phyloP scores from a whole-genome alignment of 2,888 invertebrate genomes.

The Piscicola geometra region DNA sequence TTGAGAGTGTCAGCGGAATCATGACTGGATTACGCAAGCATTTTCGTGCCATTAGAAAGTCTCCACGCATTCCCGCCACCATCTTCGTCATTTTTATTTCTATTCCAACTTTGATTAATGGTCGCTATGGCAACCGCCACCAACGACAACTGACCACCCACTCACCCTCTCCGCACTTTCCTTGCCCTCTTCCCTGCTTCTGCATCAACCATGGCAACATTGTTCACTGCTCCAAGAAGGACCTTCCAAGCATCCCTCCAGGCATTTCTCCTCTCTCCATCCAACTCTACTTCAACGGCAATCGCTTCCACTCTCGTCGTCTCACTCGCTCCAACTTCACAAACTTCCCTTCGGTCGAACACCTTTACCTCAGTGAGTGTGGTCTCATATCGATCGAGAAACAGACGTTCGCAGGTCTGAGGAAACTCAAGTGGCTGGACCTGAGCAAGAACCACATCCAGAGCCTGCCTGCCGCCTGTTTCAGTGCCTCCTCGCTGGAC shows the following conservation, averaged over 20 bases:
- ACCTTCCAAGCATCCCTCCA: constrained; percentile 49
- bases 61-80: too few species aligned
- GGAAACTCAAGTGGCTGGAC: constrained; percentile 51
- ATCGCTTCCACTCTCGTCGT: constrained; percentile 48
- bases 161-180: not conserved
- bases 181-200: constrained; percentile 52
- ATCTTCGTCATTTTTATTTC: too few species aligned
- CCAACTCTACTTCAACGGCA: constrained; percentile 52
- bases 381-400: constrained; percentile 50
- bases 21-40: too few species aligned
- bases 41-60: too few species aligned
- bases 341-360: constrained; percentile 48
- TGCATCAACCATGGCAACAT: constrained; percentile 51
- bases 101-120: too few species aligned
- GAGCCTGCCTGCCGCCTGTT: constrained; percentile 45
- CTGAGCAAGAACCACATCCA: constrained; percentile 52
- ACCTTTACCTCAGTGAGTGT: constrained; percentile 52
- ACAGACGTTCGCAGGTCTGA: constrained; percentile 52
- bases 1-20: too few species aligned
- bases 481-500: constrained; percentile 50
- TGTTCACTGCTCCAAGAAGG: constrained; percentile 51
- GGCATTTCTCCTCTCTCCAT: constrained; percentile 50
- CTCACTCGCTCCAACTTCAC: constrained; percentile 51
- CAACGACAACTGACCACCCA: not conserved
- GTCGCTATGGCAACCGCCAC: too few species aligned